Percentiles rank a stretch among this genome's conserved stretches.
Conservation (phyloP, 2,797 vertebrate species). For the Psittacula derbiana region DNA sequence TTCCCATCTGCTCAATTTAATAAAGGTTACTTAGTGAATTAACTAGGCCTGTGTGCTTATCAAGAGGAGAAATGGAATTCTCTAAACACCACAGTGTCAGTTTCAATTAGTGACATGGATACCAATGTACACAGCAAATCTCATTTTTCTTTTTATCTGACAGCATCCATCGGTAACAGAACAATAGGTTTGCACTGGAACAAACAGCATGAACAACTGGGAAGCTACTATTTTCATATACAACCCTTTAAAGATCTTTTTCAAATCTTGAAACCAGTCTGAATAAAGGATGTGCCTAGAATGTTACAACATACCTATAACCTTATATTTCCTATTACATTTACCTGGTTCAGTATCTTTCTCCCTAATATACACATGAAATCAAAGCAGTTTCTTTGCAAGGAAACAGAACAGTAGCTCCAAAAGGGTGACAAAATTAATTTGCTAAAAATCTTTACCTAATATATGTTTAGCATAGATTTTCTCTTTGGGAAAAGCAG, state of each 20-base stretch:
- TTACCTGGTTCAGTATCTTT: neutral
- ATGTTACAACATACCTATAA: neutral
- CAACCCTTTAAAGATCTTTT: neutral
- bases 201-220: neutral
- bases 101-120: conserved; percentile 85
- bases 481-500: neutral
- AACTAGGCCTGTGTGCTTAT: conserved; percentile 73
- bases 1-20: conserved; percentile 80
- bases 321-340: neutral
- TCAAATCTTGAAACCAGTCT: conserved; percentile 6
- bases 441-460: neutral
- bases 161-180: neutral
- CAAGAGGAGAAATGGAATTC: conserved; percentile 67
- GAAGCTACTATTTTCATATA: neutral
- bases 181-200: conserved; percentile 8
- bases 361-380: neutral
- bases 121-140: conserved; percentile 77
- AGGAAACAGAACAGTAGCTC: neutral
- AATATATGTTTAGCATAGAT: neutral
- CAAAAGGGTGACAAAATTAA: neutral
- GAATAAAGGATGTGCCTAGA: neutral
- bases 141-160: conserved; percentile 69
- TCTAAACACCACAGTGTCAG: conserved; percentile 77
- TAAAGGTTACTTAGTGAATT: conserved; percentile 84
- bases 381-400: neutral